phyloP scores from a whole-genome alignment of 2,797 vertebrate species.

The Paramormyrops hopkinsi region DNA sequence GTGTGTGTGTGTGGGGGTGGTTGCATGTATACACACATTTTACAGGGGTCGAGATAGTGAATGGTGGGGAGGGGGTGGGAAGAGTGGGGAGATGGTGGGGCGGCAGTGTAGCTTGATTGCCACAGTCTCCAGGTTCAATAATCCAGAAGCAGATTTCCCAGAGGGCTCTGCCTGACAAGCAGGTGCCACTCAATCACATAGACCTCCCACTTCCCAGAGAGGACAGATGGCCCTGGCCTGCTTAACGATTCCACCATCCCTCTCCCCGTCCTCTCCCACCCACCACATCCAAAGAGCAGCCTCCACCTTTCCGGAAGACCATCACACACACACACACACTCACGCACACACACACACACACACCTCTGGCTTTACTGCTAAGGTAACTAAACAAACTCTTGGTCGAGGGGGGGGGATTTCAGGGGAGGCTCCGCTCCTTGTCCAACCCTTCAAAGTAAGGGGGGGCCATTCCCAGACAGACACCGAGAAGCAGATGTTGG shows the following conservation, averaged over 20 bases:
- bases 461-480: not conserved
- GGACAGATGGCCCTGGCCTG: constrained; percentile 68
- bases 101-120: constrained; percentile 66
- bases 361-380: not conserved
- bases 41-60: constrained; percentile 30
- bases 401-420: not conserved
- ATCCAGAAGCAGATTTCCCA: constrained; percentile 67
- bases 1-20: constrained; percentile 31
- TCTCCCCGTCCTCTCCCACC: not conserved
- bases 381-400: not conserved
- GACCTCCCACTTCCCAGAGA: constrained; percentile 53
- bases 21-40: constrained; percentile 31
- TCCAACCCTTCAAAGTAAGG: not conserved
- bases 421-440: not conserved
- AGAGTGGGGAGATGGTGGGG: constrained; percentile 37
- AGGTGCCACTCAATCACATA: constrained; percentile 75
- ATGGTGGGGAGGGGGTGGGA: not conserved
- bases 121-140: constrained; percentile 61
- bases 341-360: not conserved
- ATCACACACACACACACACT: not conserved
- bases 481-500: not conserved
- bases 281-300: not conserved
- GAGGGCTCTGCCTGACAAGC: constrained; percentile 69
- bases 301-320: constrained; percentile 1
- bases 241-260: constrained; percentile 61